Evolutionary conservation across 23 tunicate species (phyloP), one percentile per base, ranked within the genome.

Genomic region (Trididemnum clinides): DNA sequence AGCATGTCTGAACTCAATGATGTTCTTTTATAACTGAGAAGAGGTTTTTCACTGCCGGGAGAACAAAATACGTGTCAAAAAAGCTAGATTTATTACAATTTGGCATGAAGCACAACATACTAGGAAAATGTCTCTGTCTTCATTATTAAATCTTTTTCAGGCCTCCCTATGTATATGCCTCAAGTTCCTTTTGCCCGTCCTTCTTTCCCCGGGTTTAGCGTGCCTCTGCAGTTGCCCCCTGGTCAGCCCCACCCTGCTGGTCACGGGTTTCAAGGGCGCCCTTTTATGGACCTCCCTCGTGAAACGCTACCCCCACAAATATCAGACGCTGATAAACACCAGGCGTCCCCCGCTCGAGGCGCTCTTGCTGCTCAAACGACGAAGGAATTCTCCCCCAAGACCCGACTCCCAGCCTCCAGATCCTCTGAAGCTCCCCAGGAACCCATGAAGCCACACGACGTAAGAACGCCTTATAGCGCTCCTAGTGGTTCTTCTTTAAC

Each of bases 101-200:
- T n/a, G n/a, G n/a, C n/a, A n/a, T n/a, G n/a, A n/a, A n/a, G n/a
- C n/a, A n/a, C n/a, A n/a, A n/a, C n/a, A n/a, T n/a, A n/a, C n/a
- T n/a, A n/a, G n/a, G n/a, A n/a, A n/a, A n/a, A n/a, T n/a, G n/a
- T n/a, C n/a, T n/a, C n/a, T n/a, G n/a, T n/a, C n/a, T n/a, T n/a
- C n/a, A n/a, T n/a, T n/a, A n/a, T n/a, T n/a, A n/a, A n/a, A n/a
- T 62, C 21, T 62, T 62, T 66, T 66, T 6, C 37, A 66, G 75
- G 22, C n/a, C 7, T 66, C 31, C 37, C 75, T 3, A 66, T 66
- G 75, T 66, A 66, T 66, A 2, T 66, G 36, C 75, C 75, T 28
- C 71, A 39, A 22, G 22, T 62, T 27, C 50, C 84, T 33, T 39
- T 26, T 33, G 6, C 25, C 49, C 50, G 44, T 35, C 2, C 84